Conservation (phyloP, 2,797 vertebrate species). For the Paramormyrops hopkinsi region DNA sequence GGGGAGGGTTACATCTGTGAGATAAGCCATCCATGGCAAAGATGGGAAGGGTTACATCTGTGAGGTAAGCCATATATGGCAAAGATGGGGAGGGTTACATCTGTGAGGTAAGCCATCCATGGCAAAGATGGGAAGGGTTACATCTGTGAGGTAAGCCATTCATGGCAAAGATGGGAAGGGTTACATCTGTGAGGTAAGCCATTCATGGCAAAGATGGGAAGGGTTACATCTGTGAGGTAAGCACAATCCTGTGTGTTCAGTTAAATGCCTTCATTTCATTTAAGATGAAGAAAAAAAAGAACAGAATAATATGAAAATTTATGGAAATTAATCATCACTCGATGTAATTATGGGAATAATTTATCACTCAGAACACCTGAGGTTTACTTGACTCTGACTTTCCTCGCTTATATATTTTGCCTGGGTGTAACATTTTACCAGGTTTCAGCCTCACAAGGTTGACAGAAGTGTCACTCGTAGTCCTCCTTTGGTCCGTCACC, state of each 20-base stretch:
- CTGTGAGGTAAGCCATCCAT: slow-evolving; percentile 94
- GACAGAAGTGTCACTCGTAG: background rate
- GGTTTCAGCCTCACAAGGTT: background rate
- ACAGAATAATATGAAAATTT: background rate
- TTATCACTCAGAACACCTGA: background rate
- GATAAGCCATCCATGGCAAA: slow-evolving; percentile 94
- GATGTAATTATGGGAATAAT: background rate
- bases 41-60: slow-evolving; percentile 92
- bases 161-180: slow-evolving; percentile 95
- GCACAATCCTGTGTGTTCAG: slow-evolving; percentile 12
- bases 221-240: slow-evolving; percentile 81
- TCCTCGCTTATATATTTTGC: background rate
- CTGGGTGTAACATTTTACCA: background rate
- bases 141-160: slow-evolving; percentile 94
- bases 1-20: slow-evolving; percentile 94
- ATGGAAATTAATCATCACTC: background rate
- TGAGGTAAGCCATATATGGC: slow-evolving; percentile 66
- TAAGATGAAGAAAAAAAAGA: background rate
- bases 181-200: slow-evolving; percentile 95
- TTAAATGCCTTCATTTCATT: background rate
- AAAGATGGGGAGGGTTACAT: slow-evolving; percentile 96
- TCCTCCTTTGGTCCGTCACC: background rate
- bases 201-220: slow-evolving; percentile 92
- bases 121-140: slow-evolving; percentile 96
- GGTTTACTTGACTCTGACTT: background rate